Percentiles rank a stretch among this genome's conserved stretches.
Evolutionary conservation across 2,113 vertebrate genomes (phyloP).

Genomic region (Pithys albifrons): DNA sequence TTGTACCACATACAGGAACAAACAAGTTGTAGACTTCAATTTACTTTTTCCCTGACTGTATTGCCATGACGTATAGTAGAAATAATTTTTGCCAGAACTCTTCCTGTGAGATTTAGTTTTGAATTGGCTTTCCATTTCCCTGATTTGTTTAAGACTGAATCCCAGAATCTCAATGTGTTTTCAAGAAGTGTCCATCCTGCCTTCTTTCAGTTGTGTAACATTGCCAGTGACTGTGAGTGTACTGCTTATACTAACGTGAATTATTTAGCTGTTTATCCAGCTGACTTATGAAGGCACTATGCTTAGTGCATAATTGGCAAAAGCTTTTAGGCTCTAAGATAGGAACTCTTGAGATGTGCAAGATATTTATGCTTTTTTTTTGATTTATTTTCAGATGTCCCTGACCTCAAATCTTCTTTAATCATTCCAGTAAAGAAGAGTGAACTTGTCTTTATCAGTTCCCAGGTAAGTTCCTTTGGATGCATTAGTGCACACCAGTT

Average conservation of each 20-base stretch:
- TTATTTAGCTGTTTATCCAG: background rate
- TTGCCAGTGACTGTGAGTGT: background rate
- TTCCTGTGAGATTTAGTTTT: background rate
- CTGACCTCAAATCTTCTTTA: background rate
- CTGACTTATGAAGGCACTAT: background rate
- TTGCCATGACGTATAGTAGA: background rate
- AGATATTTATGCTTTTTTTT: background rate
- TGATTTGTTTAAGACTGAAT: background rate
- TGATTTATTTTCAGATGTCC: background rate
- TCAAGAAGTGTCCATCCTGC: background rate
- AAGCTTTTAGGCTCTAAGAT: background rate
- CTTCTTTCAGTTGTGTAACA: background rate
- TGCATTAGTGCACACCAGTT: background rate
- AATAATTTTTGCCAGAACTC: background rate
- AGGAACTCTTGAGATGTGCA: background rate
- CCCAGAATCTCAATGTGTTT: background rate
- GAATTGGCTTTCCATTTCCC: slow-evolving; percentile 9
- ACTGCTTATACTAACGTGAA: background rate
- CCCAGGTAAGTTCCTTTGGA: accelerated
- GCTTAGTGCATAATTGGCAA: background rate
- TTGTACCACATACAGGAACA: background rate
- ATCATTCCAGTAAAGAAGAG: background rate
- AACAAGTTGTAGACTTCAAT: background rate
- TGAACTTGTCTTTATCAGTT: background rate
- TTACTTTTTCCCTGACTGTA: background rate